Evolutionary conservation across 2,797 vertebrate species (phyloP).

Genomic region (Nasua narica): DNA sequence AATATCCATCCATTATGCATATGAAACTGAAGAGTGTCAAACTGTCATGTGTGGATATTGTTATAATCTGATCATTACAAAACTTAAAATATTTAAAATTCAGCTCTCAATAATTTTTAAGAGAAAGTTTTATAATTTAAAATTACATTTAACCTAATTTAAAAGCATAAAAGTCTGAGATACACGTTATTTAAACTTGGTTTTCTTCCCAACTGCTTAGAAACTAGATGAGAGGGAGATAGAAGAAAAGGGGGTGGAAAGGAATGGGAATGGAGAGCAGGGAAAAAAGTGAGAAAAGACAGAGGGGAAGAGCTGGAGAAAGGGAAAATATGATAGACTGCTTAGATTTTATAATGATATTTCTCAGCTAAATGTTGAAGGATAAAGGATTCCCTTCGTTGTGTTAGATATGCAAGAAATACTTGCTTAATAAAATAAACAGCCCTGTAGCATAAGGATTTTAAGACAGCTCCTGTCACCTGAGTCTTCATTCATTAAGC

Average conservation of each 20-base stretch:
- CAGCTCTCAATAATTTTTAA: background rate
- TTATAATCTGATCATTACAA: constrained; percentile 48
- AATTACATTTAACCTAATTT: constrained; percentile 25
- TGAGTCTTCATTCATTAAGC: background rate
- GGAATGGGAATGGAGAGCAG: background rate
- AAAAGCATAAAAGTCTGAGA: background rate
- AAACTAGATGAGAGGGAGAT: background rate
- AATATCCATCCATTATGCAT: constrained; percentile 13
- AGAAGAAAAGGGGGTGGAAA: too few species aligned
- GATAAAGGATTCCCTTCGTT: background rate
- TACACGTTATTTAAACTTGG: background rate
- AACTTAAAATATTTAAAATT: constrained; percentile 41
- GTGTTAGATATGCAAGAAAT: background rate
- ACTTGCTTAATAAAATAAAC: background rate
- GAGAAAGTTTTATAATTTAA: background rate
- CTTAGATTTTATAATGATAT: background rate
- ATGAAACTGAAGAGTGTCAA: background rate
- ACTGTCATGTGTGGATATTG: background rate
- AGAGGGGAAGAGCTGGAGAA: background rate
- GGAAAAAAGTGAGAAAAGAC: background rate
- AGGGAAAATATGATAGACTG: background rate
- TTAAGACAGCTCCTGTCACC: background rate
- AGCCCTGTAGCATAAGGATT: background rate
- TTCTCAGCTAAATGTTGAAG: constrained; percentile 6
- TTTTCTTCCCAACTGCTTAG: constrained; percentile 16